Evolutionary conservation across 53 echinoderm and acorn worm genomes (phyloP).

Genomic region (Holothuria leucospilota): DNA sequence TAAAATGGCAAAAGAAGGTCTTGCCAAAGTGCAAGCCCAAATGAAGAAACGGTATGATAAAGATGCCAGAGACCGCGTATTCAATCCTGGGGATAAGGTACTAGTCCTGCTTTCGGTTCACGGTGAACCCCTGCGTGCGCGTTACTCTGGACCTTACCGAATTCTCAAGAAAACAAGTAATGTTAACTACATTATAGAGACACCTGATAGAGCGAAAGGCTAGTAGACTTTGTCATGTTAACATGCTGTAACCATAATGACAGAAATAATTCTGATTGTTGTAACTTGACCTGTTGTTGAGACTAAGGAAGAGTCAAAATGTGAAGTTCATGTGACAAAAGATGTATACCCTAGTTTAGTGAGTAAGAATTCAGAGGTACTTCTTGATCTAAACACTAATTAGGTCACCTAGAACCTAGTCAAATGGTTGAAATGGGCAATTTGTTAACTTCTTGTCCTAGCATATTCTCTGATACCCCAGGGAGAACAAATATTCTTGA

Average conservation of each 20-base stretch:
- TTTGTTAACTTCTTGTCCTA: not conserved
- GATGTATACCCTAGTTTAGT: not conserved
- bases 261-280: conserved; percentile 33
- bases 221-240: not conserved
- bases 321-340: too few species aligned
- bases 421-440: too few species aligned
- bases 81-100: not conserved
- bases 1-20: conserved; percentile 33
- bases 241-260: conserved; percentile 1
- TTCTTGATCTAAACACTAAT: not conserved
- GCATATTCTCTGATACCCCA: conserved; percentile 24
- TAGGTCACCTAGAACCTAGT: not conserved
- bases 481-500: not conserved
- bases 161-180: not conserved
- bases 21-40: conserved; percentile 8
- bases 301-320: not conserved
- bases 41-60: conserved; percentile 19
- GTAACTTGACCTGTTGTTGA: not conserved
- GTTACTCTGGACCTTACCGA: not conserved
- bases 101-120: not conserved
- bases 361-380: not conserved
- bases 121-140: not conserved
- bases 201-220: not conserved
- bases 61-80: not conserved
- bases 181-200: conserved; percentile 25